These are phyloP conservation scores for Holocentrus rufus DNA, from an alignment of 2,797 vertebrate species.

Conservation along the genomic window DNA sequence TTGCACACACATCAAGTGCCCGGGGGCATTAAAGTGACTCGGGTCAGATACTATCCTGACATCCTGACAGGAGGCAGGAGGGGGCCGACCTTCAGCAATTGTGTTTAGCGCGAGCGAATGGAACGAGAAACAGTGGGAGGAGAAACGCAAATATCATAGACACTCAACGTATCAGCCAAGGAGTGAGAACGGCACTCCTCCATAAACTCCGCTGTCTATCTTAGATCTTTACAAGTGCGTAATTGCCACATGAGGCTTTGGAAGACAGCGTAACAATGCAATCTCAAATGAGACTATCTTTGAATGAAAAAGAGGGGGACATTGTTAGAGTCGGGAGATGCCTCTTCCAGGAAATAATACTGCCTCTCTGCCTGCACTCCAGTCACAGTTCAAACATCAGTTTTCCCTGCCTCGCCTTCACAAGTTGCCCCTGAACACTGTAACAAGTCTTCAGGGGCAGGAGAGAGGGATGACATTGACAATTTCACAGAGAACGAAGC, in stretches of 20 bases:
- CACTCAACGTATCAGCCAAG: constrained; percentile 32
- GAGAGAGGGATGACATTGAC: constrained; percentile 64
- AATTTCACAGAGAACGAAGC: constrained; percentile 56
- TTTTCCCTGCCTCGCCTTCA: constrained; percentile 61
- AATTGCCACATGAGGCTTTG: no score
- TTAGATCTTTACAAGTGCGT: no score
- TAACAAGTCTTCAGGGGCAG: constrained; percentile 72
- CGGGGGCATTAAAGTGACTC: constrained; percentile 8
- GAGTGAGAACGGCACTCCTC: constrained; percentile 11
- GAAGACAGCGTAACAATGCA: constrained; percentile 64
- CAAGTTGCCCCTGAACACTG: constrained; percentile 65
- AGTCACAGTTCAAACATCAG: constrained; percentile 69
- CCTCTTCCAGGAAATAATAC: constrained; percentile 50
- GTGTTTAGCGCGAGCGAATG: constrained; percentile 4
- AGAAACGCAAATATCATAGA: constrained; percentile 31
- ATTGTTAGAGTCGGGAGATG: constrained; percentile 60
- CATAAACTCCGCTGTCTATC: no score
- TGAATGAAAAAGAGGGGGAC: constrained; percentile 55
- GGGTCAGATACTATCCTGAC: constrained; percentile 8
- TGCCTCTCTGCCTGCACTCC: constrained; percentile 60
- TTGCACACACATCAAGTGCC: constrained; percentile 23
- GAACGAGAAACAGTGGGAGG: not conserved
- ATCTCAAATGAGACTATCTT: constrained; percentile 69
- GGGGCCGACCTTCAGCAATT: constrained; percentile 5
- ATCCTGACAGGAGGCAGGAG: constrained; percentile 11